Evolutionary conservation across 1,140 invertebrate genomes (phyloP), one percentile per base, ranked within the genome.

Genomic region (Drosophila nebulosa): DNA sequence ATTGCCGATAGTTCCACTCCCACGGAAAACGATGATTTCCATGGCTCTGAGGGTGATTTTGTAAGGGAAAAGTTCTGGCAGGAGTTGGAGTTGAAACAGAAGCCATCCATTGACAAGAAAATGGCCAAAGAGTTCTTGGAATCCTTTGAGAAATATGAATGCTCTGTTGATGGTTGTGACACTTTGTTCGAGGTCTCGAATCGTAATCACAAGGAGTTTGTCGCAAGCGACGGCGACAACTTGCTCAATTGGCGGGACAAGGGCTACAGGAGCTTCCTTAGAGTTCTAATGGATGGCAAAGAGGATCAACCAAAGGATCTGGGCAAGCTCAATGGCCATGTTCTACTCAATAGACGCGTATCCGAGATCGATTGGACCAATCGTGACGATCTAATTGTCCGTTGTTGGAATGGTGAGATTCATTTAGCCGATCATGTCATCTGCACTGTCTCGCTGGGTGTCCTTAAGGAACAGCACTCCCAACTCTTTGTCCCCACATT

Each of bases 371-470:
- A 89, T 12, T 94, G 92, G 92, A 12, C 14, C 1, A 92, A 92
- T 21, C 89, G 92, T 22, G 42, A 73, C 5, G 52, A 74, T 9
- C 7, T 88, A 14, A 53, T 77, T 9, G 90, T 95, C 6, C 92
- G 90, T 12, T 95, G 94, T 70, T 91, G 90, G 32, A 94, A 95
- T 79, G 94, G 94, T 1, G 92, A 92, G 27, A 57, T 90, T 2
- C 93, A 93, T 71, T 76, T 83, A 4, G 93, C 94, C 4, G 94
- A 95, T 78, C 94, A 94, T 90, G 93, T 95, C 1, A 94, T 96
- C 53, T 92, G 95, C 3, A 95, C 95, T 2, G 90, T 94, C 0
- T 94, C 95, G 0, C 63, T 96, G 18, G 95, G 94, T 9, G 95
- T 95, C 14, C 83, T 96, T 3, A 95, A 96, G 90, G 92, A 94